Evolutionary conservation across 1,140 invertebrate genomes (phyloP), one percentile per base, ranked within the genome.

Genomic region (Drosophila dunni): DNA sequence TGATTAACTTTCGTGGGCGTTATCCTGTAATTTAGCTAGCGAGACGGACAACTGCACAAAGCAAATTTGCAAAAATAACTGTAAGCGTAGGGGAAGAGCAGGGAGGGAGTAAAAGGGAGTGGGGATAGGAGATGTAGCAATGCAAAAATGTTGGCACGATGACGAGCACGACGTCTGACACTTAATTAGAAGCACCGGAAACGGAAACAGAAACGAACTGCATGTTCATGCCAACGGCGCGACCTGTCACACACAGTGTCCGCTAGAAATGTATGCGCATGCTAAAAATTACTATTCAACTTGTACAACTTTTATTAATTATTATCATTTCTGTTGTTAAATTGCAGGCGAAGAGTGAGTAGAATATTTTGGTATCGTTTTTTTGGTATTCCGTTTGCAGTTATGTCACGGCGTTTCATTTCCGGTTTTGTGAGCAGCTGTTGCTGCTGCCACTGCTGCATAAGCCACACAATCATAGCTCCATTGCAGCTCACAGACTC

Each of bases 131-230:
- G 17, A 34, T 17, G 48, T 48, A 17, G 24, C n/a, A 72, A 75
- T 78, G 72, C 38, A 53, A 60, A 29, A 62, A 58, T 40, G 71
- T 38, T 54, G 56, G 24, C 44, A 33, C 33, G 40, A 50, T 24
- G 53, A 56, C 24, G 56, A 61, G 36, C 33, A 54, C 63, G 58
- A 61, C 66, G 62, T 53, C 83, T 79, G 83, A 83, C 83, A 83
- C 77, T 88, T 88, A 88, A 88, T 88, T 88, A 88, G 79, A 88
- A 68, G 72, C 63, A 63, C 77, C 79, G 83, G 81, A 84, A 84
- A 74, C 67, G 76, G 76, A 79, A 84, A 74, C 67, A 73, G 76
- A 79, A 88, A 78, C 83, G 73, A 81, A 89, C 57, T 86, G 76
- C 84, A 86, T 66, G 76, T 57, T 45, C 45, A 46, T 68, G 65